Base-by-base conservation (phyloP, 2,113 vertebrate genomes). In the Eulacestoma nigropectus region DNA sequence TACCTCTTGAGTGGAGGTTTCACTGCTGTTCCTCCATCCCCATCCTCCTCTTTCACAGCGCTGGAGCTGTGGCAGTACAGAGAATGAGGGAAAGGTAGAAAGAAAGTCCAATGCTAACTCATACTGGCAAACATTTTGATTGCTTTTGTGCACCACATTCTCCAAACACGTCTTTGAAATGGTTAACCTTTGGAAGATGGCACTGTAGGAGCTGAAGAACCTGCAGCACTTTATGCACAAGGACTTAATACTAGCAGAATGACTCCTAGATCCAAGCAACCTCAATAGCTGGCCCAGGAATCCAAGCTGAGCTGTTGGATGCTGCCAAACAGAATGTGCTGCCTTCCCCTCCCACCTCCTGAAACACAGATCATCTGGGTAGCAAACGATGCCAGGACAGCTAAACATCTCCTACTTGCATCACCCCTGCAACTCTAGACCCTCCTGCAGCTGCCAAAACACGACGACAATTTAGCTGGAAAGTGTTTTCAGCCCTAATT, bases 21-120 rank as follows among this genome's bases (percentile, higher is more conserved):
- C 13, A 2, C 47, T 50, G n/a, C 73, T 52, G 8, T 15, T 68
- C 60, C 30, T 47, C 44, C 41, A 15, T 18, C 57, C 27, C 16
- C 32, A 2, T 5, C 11, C 69, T 70, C 63, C 11, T 84, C 30
- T 50, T 50, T n/a, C 63, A 41, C 49, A 32, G 42, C 0, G 0
- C 59, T 57, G 39, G 21, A 59, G 69, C 72, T 42, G 72, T 32
- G 50, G 44, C 59, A 84, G 52, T 3, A 1, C 1, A 70, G 26
- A 60, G 13, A 39, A 35, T 5, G 29, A 64, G 7, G 37, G 41
- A 47, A 78, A 84, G 16, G 27, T 11, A 37, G 49, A 57, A 57
- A n/a, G 11, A 9, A 63, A 59, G 39, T 20, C 21, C 42, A 41
- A 3, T 35, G 25, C 17, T 72, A 76, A 63, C 26, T 46, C 4